Evolutionary conservation across 2,888 invertebrate genomes (phyloP).

Genomic region (Spilarctia lutea): DNA sequence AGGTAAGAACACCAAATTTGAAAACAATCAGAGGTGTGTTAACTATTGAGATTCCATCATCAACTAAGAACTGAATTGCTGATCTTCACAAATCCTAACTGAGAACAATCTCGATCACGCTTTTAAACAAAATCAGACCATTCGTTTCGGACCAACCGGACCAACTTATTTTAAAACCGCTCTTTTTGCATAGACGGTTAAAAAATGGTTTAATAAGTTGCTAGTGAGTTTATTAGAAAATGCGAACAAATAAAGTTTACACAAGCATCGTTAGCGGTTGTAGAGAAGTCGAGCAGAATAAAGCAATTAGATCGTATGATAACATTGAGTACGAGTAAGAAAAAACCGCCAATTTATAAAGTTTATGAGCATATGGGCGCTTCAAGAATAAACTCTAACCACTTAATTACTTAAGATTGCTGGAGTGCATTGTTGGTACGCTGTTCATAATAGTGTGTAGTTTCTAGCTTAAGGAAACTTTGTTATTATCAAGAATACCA

Average conservation of each 20-base stretch:
- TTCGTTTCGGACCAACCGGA: no score
- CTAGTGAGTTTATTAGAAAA: slow-evolving; percentile 42
- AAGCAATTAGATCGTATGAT: slow-evolving; percentile 53
- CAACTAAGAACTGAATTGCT: no score
- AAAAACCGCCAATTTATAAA: slow-evolving; percentile 41
- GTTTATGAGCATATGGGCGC: slow-evolving; percentile 30
- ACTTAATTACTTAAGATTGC: slow-evolving; percentile 45
- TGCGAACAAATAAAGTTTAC: slow-evolving; percentile 41
- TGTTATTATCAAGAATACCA: neutral
- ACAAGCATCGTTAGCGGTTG: slow-evolving; percentile 43
- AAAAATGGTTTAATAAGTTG: neutral
- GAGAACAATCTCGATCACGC: no score
- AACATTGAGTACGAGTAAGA: slow-evolving; percentile 46
- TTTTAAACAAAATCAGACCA: no score
- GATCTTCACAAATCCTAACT: no score
- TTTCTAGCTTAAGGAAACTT: neutral
- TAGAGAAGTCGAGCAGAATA: slow-evolving; percentile 43
- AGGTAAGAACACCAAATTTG: no score
- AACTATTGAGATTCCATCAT: no score
- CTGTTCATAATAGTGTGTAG: neutral
- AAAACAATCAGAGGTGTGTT: no score
- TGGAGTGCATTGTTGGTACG: slow-evolving; percentile 18
- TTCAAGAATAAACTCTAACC: slow-evolving; percentile 39
- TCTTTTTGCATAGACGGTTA: no score
- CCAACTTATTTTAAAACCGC: neutral